Evolutionary conservation across 2,888 invertebrate genomes (phyloP).

Genomic region (Caenorhabditis imperialis): DNA sequence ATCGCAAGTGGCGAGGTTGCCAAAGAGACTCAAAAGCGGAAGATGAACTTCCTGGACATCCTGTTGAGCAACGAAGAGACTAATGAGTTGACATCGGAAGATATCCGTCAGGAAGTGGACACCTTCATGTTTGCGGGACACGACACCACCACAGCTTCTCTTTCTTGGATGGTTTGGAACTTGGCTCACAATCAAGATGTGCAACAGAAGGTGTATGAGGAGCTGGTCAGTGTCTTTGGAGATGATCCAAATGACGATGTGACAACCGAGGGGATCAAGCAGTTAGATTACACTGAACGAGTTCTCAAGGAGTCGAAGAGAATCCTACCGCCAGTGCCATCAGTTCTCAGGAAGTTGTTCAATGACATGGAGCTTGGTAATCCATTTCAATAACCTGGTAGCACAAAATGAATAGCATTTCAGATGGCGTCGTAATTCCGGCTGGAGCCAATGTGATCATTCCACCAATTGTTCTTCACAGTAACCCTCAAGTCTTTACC

Average conservation of each 20-base stretch:
- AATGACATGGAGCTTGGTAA: too few species aligned
- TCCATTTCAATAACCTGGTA: too few species aligned
- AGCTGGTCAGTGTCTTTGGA: slow-evolving; percentile 46
- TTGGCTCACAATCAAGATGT: slow-evolving; percentile 61
- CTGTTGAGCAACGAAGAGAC: slow-evolving; percentile 78
- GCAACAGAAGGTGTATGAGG: slow-evolving; percentile 53
- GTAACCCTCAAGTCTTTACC: too few species aligned
- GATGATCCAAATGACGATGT: slow-evolving; percentile 61
- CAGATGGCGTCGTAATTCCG: too few species aligned
- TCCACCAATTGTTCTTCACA: too few species aligned
- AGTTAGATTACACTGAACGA: slow-evolving; percentile 31
- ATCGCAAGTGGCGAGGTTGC: slow-evolving; percentile 31
- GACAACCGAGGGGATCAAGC: slow-evolving; percentile 19
- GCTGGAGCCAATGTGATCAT: too few species aligned
- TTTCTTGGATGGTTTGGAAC: slow-evolving; percentile 63
- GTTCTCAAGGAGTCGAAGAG: slow-evolving; percentile 67
- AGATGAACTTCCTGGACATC: slow-evolving; percentile 79
- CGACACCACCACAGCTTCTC: slow-evolving; percentile 62
- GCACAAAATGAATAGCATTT: too few species aligned
- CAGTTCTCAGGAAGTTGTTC: too few species aligned
- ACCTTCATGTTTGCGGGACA: slow-evolving; percentile 80
- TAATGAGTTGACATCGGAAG: slow-evolving; percentile 77
- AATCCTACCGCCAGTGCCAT: slow-evolving; percentile 65
- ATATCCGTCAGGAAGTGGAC: slow-evolving; percentile 81
- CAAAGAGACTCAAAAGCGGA: slow-evolving; percentile 31